These are phyloP conservation scores for Chloroceryle aenea DNA, from an alignment of 2,113 vertebrate species.

Conservation along the genomic window DNA sequence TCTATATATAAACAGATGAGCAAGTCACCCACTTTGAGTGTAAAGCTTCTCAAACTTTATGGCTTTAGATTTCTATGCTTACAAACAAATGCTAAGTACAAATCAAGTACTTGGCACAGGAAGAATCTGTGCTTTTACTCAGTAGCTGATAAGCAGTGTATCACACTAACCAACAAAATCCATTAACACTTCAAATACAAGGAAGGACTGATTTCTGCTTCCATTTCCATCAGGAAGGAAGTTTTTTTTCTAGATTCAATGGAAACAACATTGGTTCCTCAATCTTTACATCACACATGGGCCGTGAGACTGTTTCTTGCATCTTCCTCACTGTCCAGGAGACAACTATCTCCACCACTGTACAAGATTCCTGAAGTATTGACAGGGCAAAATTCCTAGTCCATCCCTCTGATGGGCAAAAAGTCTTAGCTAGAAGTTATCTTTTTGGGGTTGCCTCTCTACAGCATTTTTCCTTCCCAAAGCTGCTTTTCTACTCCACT, in stretches of 20 bases:
- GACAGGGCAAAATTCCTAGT: neutral
- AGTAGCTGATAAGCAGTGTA: neutral
- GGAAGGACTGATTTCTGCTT: neutral
- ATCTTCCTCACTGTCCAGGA: neutral
- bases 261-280: rapidly evolving
- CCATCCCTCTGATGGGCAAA: neutral
- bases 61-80: neutral
- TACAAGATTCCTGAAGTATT: neutral
- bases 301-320: neutral
- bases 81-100: neutral
- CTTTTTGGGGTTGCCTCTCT: neutral
- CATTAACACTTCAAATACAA: neutral
- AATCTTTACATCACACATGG: neutral
- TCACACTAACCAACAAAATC: neutral
- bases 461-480: neutral
- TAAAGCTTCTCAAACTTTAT: neutral
- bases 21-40: neutral
- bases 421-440: rapidly evolving
- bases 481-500: neutral
- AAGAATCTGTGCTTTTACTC: neutral
- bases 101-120: constrained; percentile 7
- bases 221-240: neutral
- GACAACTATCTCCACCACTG: neutral
- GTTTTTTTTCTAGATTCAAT: neutral
- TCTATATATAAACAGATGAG: neutral